Percentiles rank a stretch among this genome's conserved stretches.
These are phyloP conservation scores for Rhyacichthys aspro DNA, from an alignment of 2,797 vertebrate species.

Conservation along the genomic window DNA sequence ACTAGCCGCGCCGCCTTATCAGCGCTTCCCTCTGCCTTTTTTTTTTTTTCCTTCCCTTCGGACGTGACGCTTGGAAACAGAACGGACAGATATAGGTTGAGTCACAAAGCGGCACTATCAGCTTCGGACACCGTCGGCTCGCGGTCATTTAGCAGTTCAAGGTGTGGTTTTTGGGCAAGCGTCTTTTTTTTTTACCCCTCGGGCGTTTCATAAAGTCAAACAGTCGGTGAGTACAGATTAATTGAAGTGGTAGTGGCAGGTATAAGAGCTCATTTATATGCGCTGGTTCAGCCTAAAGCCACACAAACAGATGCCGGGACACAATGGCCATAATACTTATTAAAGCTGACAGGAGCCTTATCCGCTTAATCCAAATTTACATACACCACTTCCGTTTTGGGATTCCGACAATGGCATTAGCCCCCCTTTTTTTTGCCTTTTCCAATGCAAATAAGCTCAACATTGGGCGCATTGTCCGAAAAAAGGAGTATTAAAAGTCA, in stretches of 20 bases:
- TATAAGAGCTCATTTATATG: slow-evolving; percentile 69
- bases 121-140: slow-evolving; percentile 55
- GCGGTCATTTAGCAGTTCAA: slow-evolving; percentile 50
- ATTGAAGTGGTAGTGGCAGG: slow-evolving; percentile 62
- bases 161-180: slow-evolving; percentile 54
- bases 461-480: slow-evolving; percentile 47
- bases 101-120: slow-evolving; percentile 73
- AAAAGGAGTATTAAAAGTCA: slow-evolving; percentile 12
- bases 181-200: slow-evolving; percentile 19
- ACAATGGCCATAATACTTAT: slow-evolving; percentile 73
- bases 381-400: slow-evolving; percentile 77
- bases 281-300: slow-evolving; percentile 58
- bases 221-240: slow-evolving; percentile 38
- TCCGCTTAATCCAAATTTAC: slow-evolving; percentile 81
- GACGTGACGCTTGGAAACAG: slow-evolving; percentile 32
- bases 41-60: slow-evolving; percentile 31
- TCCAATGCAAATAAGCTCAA: slow-evolving; percentile 61
- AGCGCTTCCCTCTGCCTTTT: slow-evolving; percentile 39
- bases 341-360: slow-evolving; percentile 72
- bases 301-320: slow-evolving; percentile 24
- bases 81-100: slow-evolving; percentile 58
- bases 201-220: slow-evolving; percentile 24
- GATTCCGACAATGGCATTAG: slow-evolving; percentile 73
- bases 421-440: slow-evolving; percentile 18
- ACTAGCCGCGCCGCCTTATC: slow-evolving; percentile 64